Evolutionary conservation across 2,113 vertebrate genomes (phyloP), one percentile per base, ranked within the genome.

Genomic region (Anoura caudifer): DNA sequence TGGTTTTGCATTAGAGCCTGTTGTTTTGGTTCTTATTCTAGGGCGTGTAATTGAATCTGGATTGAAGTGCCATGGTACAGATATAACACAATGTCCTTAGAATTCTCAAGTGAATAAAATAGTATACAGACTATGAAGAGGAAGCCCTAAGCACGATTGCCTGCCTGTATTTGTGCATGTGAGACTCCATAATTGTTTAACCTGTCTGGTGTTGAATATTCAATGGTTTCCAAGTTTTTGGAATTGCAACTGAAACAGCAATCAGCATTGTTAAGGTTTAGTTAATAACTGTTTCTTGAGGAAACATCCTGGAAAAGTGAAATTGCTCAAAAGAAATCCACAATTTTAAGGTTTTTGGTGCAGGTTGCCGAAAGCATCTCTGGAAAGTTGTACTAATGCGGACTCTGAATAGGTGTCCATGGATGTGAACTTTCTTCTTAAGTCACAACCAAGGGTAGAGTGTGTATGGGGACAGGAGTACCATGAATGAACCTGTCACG

Each of bases 291-390:
- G 16, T 92, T 87, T 92, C 70, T 88, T 63, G 38, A 85, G 11
- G 65, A 81, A 33, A 93, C 36, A 84, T 59, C 41, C 33, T 95
- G 87, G 73, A 82, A 96, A 77, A 88, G 20, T 80, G 47, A 85
- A 73, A 56, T 86, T 45, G 43, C 45, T 92, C 19, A 52, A 24
- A 83, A 28, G 41, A 52, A 92, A 82, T 73, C 65, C 8, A 31
- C 26, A 75, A 59, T 83, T 19, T 70, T 83, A 85, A 70, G 52
- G 54, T 13, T 87, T 67, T 67, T 16, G 6, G 17, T 81, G 65
- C 14, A 61, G 41, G 59, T 82, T 72, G 22, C 22, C 43, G 52
- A 82, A 77, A 72, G 54, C 22, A 38, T 17, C 33, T 59, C 14
- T 76, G 38, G 56, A 50, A 59, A 92, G 38, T 38, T 54, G 13